A percentile compares a stretch with the other conserved stretches of the same genome.
Conservation (phyloP, 1,140 invertebrate species). For the Antheraea pernyi region DNA sequence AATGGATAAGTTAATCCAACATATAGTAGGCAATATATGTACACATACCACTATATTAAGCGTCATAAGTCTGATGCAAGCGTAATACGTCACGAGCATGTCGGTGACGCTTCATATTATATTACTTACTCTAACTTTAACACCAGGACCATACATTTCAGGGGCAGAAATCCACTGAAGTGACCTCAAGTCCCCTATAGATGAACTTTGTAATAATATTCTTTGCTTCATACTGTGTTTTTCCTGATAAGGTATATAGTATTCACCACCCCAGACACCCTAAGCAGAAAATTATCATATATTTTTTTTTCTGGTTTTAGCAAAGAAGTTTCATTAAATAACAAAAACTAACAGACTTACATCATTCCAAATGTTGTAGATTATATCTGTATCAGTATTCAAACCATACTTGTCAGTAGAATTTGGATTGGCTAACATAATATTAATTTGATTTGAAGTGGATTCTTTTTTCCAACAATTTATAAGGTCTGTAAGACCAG, state of each 20-base stretch:
- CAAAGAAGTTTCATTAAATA: background rate
- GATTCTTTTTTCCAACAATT: constrained; percentile 31
- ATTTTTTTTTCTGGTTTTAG: background rate
- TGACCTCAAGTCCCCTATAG: constrained; percentile 31
- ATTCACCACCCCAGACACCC: constrained; percentile 38
- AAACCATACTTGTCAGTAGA: constrained; percentile 27
- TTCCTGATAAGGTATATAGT: constrained; percentile 30
- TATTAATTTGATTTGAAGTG: constrained; percentile 32
- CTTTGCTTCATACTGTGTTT: background rate
- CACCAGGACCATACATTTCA: constrained; percentile 14
- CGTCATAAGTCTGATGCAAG: too few relatives aligned
- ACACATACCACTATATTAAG: too few relatives aligned
- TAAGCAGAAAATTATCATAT: constrained; percentile 14
- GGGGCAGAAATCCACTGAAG: constrained; percentile 36
- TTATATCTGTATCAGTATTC: constrained; percentile 31
- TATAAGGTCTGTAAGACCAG: constrained; percentile 54
- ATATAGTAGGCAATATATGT: too few relatives aligned
- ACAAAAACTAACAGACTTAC: constrained; percentile 28
- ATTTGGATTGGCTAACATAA: constrained; percentile 33
- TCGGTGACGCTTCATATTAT: too few relatives aligned
- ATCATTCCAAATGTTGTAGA: constrained; percentile 37
- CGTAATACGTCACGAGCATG: too few relatives aligned
- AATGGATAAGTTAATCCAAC: background rate
- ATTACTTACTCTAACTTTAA: constrained; percentile 39
- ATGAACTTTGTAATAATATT: constrained; percentile 26